phyloP scores from a whole-genome alignment of 2,113 vertebrate species.

The Nannospalax galili region DNA sequence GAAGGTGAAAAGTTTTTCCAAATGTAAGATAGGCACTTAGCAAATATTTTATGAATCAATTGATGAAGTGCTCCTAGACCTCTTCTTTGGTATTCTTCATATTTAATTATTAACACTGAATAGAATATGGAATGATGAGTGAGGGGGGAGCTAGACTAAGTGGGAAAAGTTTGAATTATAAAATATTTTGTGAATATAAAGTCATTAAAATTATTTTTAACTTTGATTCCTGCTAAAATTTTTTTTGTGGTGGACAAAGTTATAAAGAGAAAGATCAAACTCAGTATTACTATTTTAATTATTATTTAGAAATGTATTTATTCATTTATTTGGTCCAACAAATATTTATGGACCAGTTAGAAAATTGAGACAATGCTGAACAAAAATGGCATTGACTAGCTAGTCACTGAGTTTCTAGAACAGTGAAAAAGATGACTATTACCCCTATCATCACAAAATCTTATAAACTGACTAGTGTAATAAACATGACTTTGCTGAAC shows the following conservation, averaged over 20 bases:
- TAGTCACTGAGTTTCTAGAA: not conserved
- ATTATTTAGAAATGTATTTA: not conserved
- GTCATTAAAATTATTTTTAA: conserved; percentile 42
- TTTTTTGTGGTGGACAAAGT: not conserved
- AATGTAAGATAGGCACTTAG: conserved; percentile 53
- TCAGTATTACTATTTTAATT: not conserved
- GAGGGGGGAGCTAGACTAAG: not conserved
- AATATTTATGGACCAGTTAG: not conserved
- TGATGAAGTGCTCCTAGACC: conserved; percentile 53
- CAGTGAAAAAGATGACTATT: not conserved
- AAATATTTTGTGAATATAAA: conserved; percentile 57
- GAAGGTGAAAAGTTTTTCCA: conserved; percentile 63
- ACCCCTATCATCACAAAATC: not conserved
- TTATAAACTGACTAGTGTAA: not conserved
- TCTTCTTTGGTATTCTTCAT: conserved; percentile 49
- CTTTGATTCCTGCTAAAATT: not conserved
- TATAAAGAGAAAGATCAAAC: not conserved
- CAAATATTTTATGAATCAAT: conserved; percentile 75
- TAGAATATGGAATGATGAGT: conserved; percentile 45
- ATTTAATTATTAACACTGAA: conserved; percentile 70
- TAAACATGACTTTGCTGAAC: not conserved
- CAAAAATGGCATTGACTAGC: not conserved
- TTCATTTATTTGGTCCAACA: not conserved
- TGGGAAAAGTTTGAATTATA: conserved; percentile 45
- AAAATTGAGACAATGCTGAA: not conserved